Evolutionary conservation across 2,888 invertebrate genomes (phyloP), one percentile per base, ranked within the genome.

Genomic region (Hyposoter dolosus): DNA sequence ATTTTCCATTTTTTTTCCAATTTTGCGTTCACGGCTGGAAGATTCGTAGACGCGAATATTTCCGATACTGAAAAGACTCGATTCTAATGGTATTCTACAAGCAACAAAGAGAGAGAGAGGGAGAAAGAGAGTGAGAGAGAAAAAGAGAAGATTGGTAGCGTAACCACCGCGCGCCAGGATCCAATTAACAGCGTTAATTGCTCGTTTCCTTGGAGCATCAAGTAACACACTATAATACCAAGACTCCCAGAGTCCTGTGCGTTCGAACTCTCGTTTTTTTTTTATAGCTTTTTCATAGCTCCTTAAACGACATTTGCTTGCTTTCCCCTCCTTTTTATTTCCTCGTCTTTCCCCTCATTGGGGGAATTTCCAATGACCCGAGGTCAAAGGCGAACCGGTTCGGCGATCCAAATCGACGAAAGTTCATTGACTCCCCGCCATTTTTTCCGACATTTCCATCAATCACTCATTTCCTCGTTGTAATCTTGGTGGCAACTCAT

Each of bases 121-220:
- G 35, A 80, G 66, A 65, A 40, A 79, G 35, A 66, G 71, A 66
- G 40, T 40, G 66, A 17, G 28, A 19, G 69, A 28, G 47, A 47
- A 45, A 45, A 6, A 75, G 63, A 65, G 69, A 56, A 43, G 66
- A 65, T 77, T 56, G 47, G 81, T 81, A 60, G n/a, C 78, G 50
- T 83, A 66, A 23, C 53, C 53, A 40, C 69, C 79, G 56, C 82
- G 65, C 82, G 66, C 76, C 53, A 75, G 65, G 75, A 86, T 87
- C 83, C 89, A 81, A 88, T 89, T 88, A 88, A 85, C 82, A 82
- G 78, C 82, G 81, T 88, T 88, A 88, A 88, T 89, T 88, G 88
- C 74, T 71, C 66, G 72, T 82, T 84, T 84, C 76, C 81, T 77
- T 63, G 43, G 53, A 77, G 75, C 43, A 80, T 23, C 75, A 71